Evolutionary conservation across 2,113 vertebrate genomes (phyloP).

Genomic region (Pseudonaja textilis): DNA sequence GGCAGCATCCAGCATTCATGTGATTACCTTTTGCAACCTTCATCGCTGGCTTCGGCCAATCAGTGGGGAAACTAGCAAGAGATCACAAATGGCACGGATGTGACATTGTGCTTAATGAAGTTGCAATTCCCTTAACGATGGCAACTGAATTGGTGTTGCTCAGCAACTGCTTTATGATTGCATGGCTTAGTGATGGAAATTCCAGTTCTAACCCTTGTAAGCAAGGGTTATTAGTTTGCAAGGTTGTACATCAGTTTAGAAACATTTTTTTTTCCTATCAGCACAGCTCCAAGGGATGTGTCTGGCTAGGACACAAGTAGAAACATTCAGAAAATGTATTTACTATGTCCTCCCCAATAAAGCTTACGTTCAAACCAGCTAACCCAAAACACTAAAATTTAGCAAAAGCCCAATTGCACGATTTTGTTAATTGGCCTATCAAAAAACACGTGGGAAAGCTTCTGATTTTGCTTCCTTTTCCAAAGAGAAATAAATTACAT

Average conservation of each 20-base stretch:
- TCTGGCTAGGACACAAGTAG: neutral
- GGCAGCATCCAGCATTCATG: neutral
- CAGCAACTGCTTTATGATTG: neutral
- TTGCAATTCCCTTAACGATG: neutral
- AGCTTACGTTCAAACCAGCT: neutral
- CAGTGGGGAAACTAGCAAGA: neutral
- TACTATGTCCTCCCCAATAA: neutral
- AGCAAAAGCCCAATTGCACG: neutral
- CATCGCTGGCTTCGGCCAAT: neutral
- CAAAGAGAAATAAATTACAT: neutral
- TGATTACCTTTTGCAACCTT: neutral
- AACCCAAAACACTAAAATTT: neutral
- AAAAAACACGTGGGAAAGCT: neutral
- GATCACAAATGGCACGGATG: neutral
- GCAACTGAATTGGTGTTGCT: neutral
- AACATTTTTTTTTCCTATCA: neutral
- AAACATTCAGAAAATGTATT: neutral
- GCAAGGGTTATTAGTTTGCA: neutral
- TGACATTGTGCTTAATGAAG: neutral
- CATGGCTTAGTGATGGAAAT: neutral
- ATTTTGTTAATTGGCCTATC: neutral
- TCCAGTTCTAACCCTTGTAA: neutral
- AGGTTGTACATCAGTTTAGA: neutral
- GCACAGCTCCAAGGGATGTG: neutral
- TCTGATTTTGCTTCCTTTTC: neutral